Evolutionary conservation across 2,888 invertebrate genomes (phyloP), one percentile per base, ranked within the genome.

Genomic region (Gibbula magus): DNA sequence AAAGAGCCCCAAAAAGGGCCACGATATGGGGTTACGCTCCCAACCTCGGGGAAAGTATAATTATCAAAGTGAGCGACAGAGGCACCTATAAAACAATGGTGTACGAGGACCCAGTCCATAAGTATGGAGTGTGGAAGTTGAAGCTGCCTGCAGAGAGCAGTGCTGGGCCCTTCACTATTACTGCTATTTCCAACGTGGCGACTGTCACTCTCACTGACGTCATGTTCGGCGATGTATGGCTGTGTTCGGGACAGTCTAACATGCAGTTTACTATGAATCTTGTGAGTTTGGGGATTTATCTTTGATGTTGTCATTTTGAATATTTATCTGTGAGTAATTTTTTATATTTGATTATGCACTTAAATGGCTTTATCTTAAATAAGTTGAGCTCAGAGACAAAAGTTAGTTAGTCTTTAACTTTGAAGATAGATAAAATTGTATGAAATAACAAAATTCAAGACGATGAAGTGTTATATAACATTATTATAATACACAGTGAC

Each of bases 221-320:
- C 18, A 74, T 89, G 79, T 91, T 91, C 83, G 92, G 91, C 8
- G 91, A 92, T 78, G 90, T 92, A 2, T 91, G 91, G 91, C 29
- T 91, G 8, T 92, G 91, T 79, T 89, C 91, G 13, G 91, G 91
- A 51, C 90, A 91, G 79, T 90, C 90, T 75, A 91, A 91, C 79
- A 90, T 91, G 91, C 84, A 84, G 78, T 89, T 89, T 80, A 61
- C 74, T 0, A 79, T 87, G 74, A n/a, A n/a, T 7, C 56, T 52
- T 77, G 86, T 86, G 78, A 51, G 25, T 52, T 85, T 86, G 45
- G 20, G n/a, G 5, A 20, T 35, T 18, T 70, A 89, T 89, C 83
- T 53, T 54, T 22, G 32, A 16, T 54, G 16, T 25, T 22, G 54
- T 70, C 18, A 16, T 18, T n/a, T 66, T 16, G 20, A 18, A 18